Evolutionary conservation across 2,797 vertebrate species (phyloP).

Genomic region (Anabas testudineus): DNA sequence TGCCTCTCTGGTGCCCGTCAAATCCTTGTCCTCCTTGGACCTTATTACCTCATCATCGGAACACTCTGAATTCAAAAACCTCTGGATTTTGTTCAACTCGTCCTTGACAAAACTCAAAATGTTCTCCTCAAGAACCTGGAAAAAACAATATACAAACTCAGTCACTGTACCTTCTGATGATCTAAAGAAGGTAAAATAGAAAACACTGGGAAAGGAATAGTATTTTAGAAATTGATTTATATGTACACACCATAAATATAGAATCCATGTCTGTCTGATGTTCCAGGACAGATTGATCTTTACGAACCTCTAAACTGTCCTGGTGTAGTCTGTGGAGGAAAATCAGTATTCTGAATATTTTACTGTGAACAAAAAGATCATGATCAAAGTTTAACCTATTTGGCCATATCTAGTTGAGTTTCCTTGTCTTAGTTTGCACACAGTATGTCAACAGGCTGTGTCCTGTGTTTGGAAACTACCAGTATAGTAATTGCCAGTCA

Average conservation of each 20-base stretch:
- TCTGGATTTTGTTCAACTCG: conserved; percentile 27
- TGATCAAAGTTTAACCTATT: too few species aligned
- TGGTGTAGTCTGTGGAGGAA: conserved; percentile 14
- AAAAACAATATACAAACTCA: not conserved
- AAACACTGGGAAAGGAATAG: not conserved
- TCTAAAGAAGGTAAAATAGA: not conserved
- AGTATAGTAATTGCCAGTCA: too few species aligned
- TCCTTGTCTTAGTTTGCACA: too few species aligned
- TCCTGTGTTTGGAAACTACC: too few species aligned
- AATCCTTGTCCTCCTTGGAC: not conserved
- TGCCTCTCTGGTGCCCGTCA: conserved; percentile 26
- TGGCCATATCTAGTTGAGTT: too few species aligned
- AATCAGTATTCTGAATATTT: not conserved
- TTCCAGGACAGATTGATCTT: not conserved
- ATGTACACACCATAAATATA: conserved; percentile 33
- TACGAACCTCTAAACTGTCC: not conserved
- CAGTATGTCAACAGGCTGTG: too few species aligned
- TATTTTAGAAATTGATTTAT: not conserved
- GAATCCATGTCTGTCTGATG: not conserved
- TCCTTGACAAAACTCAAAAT: conserved; percentile 31
- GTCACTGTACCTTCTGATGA: too few species aligned
- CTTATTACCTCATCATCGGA: not conserved
- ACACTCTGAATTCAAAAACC: conserved; percentile 8
- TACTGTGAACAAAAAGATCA: too few species aligned
- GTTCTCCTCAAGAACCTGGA: conserved; percentile 34